Conservation (phyloP, 2,888 invertebrate genomes). For the Lasius fuliginosus region DNA sequence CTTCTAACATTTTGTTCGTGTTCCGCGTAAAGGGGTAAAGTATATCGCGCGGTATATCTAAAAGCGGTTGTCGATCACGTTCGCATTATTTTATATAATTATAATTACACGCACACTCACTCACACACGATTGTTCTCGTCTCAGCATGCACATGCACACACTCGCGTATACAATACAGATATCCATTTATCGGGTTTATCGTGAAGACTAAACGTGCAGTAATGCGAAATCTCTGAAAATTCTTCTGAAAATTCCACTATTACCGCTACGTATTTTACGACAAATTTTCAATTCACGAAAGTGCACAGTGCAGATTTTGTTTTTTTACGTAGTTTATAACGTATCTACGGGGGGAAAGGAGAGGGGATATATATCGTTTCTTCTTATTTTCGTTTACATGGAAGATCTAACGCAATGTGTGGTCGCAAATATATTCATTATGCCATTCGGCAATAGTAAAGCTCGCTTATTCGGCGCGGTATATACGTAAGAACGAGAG, state of each 20-base stretch:
- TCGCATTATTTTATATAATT: conserved; percentile 28
- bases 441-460: conserved; percentile 49
- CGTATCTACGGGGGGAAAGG: conserved; percentile 55
- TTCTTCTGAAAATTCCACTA: conserved; percentile 39
- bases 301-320: conserved; percentile 85
- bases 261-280: conserved; percentile 66
- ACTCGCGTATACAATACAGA: conserved; percentile 25
- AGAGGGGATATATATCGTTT: conserved; percentile 14
- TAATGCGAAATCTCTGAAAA: conserved; percentile 56
- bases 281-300: conserved; percentile 84
- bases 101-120: conserved; percentile 36
- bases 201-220: conserved; percentile 62
- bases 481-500: conserved; percentile 59
- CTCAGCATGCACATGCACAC: neutral
- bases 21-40: conserved; percentile 20
- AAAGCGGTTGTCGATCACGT: conserved; percentile 56
- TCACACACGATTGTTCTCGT: conserved; percentile 21
- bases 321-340: conserved; percentile 57
- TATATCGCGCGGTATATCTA: conserved; percentile 47
- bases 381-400: conserved; percentile 22
- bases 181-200: conserved; percentile 40
- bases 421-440: conserved; percentile 34
- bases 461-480: conserved; percentile 62
- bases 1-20: conserved; percentile 21
- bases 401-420: conserved; percentile 38